phyloP scores from a whole-genome alignment of 1,140 invertebrate species.

The Camponotus pennsylvanicus region DNA sequence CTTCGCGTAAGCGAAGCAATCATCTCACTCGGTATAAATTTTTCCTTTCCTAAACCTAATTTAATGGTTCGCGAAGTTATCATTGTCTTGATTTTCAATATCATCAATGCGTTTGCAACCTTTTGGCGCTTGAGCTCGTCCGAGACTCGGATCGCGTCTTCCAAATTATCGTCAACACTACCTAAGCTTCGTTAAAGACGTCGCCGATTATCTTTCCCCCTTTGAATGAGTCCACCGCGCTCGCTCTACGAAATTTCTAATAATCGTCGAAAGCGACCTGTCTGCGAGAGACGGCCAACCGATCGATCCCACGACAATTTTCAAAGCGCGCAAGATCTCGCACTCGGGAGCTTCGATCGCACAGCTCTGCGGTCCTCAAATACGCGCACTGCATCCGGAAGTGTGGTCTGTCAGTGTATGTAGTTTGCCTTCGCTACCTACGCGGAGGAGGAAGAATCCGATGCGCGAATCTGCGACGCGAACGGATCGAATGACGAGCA shows the following conservation, averaged over 20 bases:
- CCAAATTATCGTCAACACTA: conserved; percentile 63
- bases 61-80: conserved; percentile 9
- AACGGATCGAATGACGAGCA: conserved; percentile 26
- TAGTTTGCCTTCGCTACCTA: conserved; percentile 42
- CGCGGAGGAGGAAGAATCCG: not conserved
- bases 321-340: conserved; percentile 54
- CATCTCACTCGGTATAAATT: conserved; percentile 30
- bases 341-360: conserved; percentile 60
- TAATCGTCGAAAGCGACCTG: no score
- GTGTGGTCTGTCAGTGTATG: conserved; percentile 20
- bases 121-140: conserved; percentile 54
- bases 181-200: not conserved
- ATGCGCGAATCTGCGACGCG: not conserved
- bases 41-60: not conserved
- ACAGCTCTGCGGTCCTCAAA: conserved; percentile 48
- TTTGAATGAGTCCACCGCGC: not conserved
- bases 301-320: not conserved
- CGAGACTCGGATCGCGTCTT: conserved; percentile 72
- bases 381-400: conserved; percentile 55
- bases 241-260: conserved; percentile 3
- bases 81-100: conserved; percentile 28
- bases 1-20: not conserved
- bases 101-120: conserved; percentile 50
- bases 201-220: not conserved
- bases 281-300: not conserved